phyloP scores from a whole-genome alignment of 2,888 invertebrate species.

The Ernsta delagoae region DNA sequence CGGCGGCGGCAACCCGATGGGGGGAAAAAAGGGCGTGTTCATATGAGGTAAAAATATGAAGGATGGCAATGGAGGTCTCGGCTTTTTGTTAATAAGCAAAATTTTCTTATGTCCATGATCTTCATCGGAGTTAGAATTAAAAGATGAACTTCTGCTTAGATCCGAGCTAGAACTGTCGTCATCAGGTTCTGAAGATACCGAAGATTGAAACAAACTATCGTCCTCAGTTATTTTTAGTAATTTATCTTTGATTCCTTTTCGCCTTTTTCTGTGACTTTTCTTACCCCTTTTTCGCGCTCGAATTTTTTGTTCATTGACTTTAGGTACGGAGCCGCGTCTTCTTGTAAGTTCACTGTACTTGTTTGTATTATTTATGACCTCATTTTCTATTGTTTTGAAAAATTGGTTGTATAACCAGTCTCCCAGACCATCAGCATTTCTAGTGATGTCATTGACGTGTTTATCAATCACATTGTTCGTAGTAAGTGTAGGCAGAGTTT shows the following conservation, averaged over 20 bases:
- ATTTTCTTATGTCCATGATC: constrained; percentile 71
- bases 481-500: constrained; percentile 48
- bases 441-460: constrained; percentile 59
- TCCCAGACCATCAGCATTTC: constrained; percentile 69
- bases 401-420: constrained; percentile 80
- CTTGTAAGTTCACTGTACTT: constrained; percentile 54
- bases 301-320: constrained; percentile 36
- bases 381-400: constrained; percentile 75
- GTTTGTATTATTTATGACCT: constrained; percentile 69
- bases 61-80: constrained; percentile 68
- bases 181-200: constrained; percentile 45
- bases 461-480: constrained; percentile 49
- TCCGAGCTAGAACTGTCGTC: constrained; percentile 44
- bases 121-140: constrained; percentile 42
- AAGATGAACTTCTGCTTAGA: constrained; percentile 43
- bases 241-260: constrained; percentile 57
- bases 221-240: constrained; percentile 68
- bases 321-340: constrained; percentile 47
- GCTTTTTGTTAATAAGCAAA: constrained; percentile 67
- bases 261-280: constrained; percentile 48
- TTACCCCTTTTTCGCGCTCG: constrained; percentile 47
- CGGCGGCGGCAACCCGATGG: constrained; percentile 69
- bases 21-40: constrained; percentile 72
- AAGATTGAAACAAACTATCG: constrained; percentile 69
- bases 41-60: constrained; percentile 74